Evolutionary conservation across 1,140 invertebrate species (phyloP).

Genomic region (Drosophila tropicalis): DNA sequence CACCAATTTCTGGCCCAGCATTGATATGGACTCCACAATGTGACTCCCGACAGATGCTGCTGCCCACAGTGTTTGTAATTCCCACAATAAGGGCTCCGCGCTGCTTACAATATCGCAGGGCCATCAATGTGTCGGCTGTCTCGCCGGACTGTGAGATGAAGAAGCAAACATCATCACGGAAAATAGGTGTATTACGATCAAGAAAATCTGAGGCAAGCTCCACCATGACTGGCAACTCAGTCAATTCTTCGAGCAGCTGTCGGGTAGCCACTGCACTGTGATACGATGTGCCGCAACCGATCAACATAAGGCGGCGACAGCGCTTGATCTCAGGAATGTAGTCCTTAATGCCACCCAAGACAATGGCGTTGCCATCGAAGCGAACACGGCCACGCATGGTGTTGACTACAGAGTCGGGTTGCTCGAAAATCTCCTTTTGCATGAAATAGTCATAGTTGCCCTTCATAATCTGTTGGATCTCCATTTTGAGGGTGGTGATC

Average conservation of each 20-base stretch:
- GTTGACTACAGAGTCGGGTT: conserved; percentile 99
- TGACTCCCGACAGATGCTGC: conserved; percentile 98
- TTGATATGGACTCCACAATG: conserved; percentile 99
- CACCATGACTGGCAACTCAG: conserved; percentile 99
- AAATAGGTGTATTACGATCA: conserved; percentile 98
- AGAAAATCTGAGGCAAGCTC: conserved; percentile 99
- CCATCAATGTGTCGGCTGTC: conserved; percentile 99
- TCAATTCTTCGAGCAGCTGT: conserved; percentile 98
- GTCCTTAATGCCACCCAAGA: conserved; percentile 89
- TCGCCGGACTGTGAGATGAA: conserved; percentile 99
- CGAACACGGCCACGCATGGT: conserved; percentile 99
- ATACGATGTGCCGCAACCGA: conserved; percentile 99
- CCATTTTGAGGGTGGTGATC: conserved; percentile 98
- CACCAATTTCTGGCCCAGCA: conserved; percentile 99
- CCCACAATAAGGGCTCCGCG: conserved; percentile 98
- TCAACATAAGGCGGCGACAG: conserved; percentile 97
- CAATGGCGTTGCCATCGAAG: conserved; percentile 90
- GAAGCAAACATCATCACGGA: conserved; percentile 99
- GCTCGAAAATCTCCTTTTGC: conserved; percentile 99
- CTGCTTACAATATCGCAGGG: conserved; percentile 97
- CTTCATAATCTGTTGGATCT: conserved; percentile 99
- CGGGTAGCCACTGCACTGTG: conserved; percentile 98
- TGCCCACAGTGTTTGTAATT: conserved; percentile 94
- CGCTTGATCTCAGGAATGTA: conserved; percentile 98
- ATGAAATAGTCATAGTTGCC: conserved; percentile 99